Conservation (phyloP, 2,888 invertebrate genomes). For the Mycogona germanica region DNA sequence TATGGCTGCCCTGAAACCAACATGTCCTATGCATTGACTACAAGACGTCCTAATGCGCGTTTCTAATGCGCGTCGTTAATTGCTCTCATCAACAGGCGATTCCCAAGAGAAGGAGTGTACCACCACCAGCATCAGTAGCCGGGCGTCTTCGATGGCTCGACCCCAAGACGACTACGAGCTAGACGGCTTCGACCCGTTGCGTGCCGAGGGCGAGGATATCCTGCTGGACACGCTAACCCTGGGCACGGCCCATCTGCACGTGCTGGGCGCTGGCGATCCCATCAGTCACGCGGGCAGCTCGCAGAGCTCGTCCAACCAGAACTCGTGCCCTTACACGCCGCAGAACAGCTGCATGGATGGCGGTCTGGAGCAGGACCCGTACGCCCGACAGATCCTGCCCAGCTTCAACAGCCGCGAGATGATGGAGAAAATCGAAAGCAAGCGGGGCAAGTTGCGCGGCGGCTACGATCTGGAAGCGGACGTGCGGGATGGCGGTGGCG, state of each 20-base stretch:
- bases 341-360: constrained; percentile 33
- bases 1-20: too few relatives aligned
- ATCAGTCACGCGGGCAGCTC: constrained; percentile 26
- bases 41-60: too few relatives aligned
- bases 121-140: too few relatives aligned
- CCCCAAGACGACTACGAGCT: constrained; percentile 11
- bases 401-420: constrained; percentile 38
- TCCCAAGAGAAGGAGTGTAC: too few relatives aligned
- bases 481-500: not conserved
- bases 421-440: constrained; percentile 36
- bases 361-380: constrained; percentile 24
- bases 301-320: constrained; percentile 28
- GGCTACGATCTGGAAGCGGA: constrained; percentile 24
- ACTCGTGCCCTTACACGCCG: constrained; percentile 32
- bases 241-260: constrained; percentile 9
- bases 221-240: constrained; percentile 8
- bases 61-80: too few relatives aligned
- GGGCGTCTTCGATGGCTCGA: too few relatives aligned
- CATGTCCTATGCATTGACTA: too few relatives aligned
- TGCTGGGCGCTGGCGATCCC: constrained; percentile 19
- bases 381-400: constrained; percentile 28
- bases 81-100: too few relatives aligned
- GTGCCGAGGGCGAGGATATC: constrained; percentile 15
- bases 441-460: constrained; percentile 32
- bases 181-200: constrained; percentile 16